phyloP scores from a whole-genome alignment of 92 coral and sea anemone genomes.

The Parazoanthus atlanticus region DNA sequence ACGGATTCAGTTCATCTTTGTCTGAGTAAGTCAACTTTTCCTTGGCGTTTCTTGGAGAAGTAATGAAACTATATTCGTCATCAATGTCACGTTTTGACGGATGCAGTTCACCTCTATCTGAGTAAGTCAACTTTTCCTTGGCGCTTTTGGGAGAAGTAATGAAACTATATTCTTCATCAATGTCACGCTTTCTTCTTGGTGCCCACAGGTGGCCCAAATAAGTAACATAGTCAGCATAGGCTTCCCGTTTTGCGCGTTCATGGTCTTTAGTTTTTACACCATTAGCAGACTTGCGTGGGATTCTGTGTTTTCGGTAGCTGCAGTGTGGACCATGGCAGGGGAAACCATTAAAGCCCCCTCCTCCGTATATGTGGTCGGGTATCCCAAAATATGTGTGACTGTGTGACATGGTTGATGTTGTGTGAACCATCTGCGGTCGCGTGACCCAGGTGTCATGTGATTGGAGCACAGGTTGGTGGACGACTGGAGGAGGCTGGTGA shows the following conservation, averaged over 20 bases:
- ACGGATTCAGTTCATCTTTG: background rate
- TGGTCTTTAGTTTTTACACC: constrained; percentile 15
- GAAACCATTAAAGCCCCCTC: constrained; percentile 51
- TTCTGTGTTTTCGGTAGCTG: constrained; percentile 74
- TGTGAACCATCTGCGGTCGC: constrained; percentile 79
- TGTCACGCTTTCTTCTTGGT: constrained; percentile 57
- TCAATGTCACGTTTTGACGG: constrained; percentile 66
- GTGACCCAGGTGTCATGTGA: constrained; percentile 96
- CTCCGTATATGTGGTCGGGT: constrained; percentile 74
- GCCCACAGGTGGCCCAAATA: constrained; percentile 68
- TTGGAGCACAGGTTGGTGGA: constrained; percentile 92
- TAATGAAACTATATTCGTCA: constrained; percentile 53
- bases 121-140: constrained; percentile 67
- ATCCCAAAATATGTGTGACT: constrained; percentile 79
- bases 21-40: constrained; percentile 62
- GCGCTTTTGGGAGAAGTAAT: constrained; percentile 71
- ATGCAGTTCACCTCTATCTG: background rate
- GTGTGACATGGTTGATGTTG: constrained; percentile 73
- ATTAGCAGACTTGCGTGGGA: constrained; percentile 56
- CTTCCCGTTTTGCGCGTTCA: constrained; percentile 69
- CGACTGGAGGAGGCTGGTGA: constrained; percentile 98
- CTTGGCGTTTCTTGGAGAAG: constrained; percentile 71
- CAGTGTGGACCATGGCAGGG: constrained; percentile 69
- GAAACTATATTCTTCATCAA: constrained; percentile 47
- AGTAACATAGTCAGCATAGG: constrained; percentile 59